phyloP scores from a whole-genome alignment of 2,797 vertebrate genomes.

The Carduelis carduelis region DNA sequence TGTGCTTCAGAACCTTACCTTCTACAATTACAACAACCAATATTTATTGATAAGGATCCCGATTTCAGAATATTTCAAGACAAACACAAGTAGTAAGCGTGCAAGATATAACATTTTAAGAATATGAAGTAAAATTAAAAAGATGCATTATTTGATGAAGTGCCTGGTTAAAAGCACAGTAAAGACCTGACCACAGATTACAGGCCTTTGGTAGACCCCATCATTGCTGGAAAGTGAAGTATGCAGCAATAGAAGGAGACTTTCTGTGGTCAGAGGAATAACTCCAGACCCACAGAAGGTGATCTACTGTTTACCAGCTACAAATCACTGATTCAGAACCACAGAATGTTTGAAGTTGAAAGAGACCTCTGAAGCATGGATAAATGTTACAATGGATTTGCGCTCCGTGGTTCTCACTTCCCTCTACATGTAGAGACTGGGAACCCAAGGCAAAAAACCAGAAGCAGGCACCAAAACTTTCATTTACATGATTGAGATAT shows the following conservation, averaged over 20 bases:
- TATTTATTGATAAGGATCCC: accelerated
- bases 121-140: background rate
- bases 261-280: background rate
- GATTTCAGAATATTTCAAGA: background rate
- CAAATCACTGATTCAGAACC: background rate
- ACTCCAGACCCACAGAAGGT: background rate
- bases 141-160: background rate
- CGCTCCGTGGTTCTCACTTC: background rate
- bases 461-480: background rate
- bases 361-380: background rate
- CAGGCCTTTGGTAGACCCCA: background rate
- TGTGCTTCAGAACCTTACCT: background rate
- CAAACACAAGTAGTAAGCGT: background rate
- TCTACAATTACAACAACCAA: background rate
- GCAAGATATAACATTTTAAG: background rate
- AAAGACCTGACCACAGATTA: background rate
- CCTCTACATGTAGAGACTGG: background rate
- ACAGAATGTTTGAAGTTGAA: background rate
- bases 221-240: background rate
- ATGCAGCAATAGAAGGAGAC: background rate
- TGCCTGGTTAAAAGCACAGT: background rate
- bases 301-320: background rate
- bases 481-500: background rate
- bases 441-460: background rate
- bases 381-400: background rate